Evolutionary conservation across 2,888 invertebrate genomes (phyloP).

Genomic region (Oscheius myriophilus): DNA sequence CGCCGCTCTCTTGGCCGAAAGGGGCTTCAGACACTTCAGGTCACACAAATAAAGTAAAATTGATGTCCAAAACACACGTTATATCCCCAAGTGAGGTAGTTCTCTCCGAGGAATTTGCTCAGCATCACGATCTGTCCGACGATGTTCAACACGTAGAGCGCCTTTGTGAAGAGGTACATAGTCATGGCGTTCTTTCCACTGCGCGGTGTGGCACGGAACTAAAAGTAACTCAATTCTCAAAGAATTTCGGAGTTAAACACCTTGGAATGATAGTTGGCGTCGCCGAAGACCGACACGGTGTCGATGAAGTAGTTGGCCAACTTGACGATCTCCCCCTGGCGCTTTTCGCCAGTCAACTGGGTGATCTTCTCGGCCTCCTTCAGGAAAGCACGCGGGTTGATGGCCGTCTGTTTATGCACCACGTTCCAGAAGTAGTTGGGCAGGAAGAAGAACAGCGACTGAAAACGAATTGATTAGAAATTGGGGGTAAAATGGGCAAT

Average conservation of each 20-base stretch:
- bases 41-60: too few species aligned
- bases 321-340: slow-evolving; percentile 48
- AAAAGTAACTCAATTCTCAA: background rate
- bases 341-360: slow-evolving; percentile 38
- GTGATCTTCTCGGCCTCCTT: slow-evolving; percentile 37
- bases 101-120: slow-evolving; percentile 71
- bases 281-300: slow-evolving; percentile 38
- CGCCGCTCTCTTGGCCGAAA: too few species aligned
- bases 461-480: background rate
- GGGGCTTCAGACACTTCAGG: slow-evolving; percentile 48
- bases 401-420: slow-evolving; percentile 60
- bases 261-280: background rate
- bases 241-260: background rate
- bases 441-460: slow-evolving; percentile 71
- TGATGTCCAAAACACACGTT: slow-evolving; percentile 14
- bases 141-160: slow-evolving; percentile 71
- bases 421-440: slow-evolving; percentile 72
- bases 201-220: slow-evolving; percentile 34
- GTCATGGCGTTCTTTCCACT: slow-evolving; percentile 62
- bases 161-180: slow-evolving; percentile 72
- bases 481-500: too few species aligned
- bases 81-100: slow-evolving; percentile 61
- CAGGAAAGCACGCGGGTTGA: slow-evolving; percentile 37
- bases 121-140: slow-evolving; percentile 71
- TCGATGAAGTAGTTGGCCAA: slow-evolving; percentile 57